Base-by-base conservation (phyloP, 1,140 invertebrate genomes). In the Meloidogyne hapla region DNA sequence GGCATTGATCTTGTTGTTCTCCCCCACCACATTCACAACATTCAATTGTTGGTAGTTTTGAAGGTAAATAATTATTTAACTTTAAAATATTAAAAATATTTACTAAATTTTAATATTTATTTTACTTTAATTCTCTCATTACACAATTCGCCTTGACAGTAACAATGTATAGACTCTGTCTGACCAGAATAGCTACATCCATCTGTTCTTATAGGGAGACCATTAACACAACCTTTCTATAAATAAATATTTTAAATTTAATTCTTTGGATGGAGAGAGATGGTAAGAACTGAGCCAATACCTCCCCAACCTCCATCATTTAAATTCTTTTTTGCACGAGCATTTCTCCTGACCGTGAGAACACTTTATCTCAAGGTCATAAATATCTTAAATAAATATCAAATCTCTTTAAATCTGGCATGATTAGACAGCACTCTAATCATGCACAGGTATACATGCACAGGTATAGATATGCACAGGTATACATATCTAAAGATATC, bases 151-250 rank as follows among this genome's bases (percentile, higher is more conserved):
- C 79, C 81, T 23, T 70, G 63, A 71, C 85, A 86, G 28, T 85
- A 87, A 77, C 85, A 86, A 65, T 86, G 85, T 26, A 86, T 74
- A 15, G 85, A 85, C 28, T 86, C 85, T 40, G 79, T 64, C 38
- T 87, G 85, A 62, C 84, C 85, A 40, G 85, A 82, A 77, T 85
- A 86, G 64, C 87, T 82, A 76, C 85, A 86, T 6, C 85, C 85
- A 33, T 73, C 70, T 23, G 69, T 45, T 63, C 85, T 85, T n/a
- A 65, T 65, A 28, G 84, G 82, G 26, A 87, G 64, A 69, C 83
- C 79, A 25, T 84, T 62, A 25, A 81, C 79, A 73, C 85, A 86
- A 68, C 85, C 85, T 75, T 86, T 86, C 86, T 87, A 72, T 81
- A 87, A 80, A 33, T 0, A 33, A 72, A 18, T 9, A 38, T 21